These are phyloP conservation scores for Procambarus clarkii DNA, from an alignment of 1,140 invertebrate species.

Conservation along the genomic window DNA sequence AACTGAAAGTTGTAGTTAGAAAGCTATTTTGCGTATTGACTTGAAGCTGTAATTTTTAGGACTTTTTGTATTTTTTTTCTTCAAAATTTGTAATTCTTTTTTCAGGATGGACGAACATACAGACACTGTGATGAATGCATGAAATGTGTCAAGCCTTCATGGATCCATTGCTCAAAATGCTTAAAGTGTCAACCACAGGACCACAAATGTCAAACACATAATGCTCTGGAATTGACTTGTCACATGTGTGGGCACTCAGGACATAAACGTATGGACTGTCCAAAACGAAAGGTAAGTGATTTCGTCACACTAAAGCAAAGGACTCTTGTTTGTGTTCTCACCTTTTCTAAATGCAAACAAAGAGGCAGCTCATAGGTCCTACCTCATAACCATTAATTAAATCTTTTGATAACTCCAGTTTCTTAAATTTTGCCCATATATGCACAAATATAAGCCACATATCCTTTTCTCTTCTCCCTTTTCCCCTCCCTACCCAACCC, in stretches of 20 bases:
- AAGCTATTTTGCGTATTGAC: no score
- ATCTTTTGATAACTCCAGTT: no score
- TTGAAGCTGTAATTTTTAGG: no score
- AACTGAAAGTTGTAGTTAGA: no score
- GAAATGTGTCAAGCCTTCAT: slow-evolving; percentile 89
- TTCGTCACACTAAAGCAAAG: neutral
- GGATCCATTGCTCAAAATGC: slow-evolving; percentile 86
- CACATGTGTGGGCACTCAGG: slow-evolving; percentile 45
- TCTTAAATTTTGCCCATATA: no score
- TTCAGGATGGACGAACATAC: slow-evolving; percentile 85
- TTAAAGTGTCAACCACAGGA: slow-evolving; percentile 81
- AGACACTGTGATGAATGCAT: slow-evolving; percentile 85
- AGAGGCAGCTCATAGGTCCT: no score
- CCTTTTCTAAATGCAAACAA: neutral
- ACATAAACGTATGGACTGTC: slow-evolving; percentile 59
- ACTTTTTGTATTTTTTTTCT: no score
- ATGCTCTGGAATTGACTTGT: slow-evolving; percentile 22
- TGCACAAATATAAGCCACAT: no score
- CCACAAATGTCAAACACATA: slow-evolving; percentile 79
- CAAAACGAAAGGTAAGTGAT: slow-evolving; percentile 49
- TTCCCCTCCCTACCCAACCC: no score
- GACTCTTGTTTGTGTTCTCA: neutral
- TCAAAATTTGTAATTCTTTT: neutral
- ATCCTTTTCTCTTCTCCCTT: no score
- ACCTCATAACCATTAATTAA: no score